Conservation (phyloP, 2,888 invertebrate genomes). For the Drosophila neotestacea region DNA sequence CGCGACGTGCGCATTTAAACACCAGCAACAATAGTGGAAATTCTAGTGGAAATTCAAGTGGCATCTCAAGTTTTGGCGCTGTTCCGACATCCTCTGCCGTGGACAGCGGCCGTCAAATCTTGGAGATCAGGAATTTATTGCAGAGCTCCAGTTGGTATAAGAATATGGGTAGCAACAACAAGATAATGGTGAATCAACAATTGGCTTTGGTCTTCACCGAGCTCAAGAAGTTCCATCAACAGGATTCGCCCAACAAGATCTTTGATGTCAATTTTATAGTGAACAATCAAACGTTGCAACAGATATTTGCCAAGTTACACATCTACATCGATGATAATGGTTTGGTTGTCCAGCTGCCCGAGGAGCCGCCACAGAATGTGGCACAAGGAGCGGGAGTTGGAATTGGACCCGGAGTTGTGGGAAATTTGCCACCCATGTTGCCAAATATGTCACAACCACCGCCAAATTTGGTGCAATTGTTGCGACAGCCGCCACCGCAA, state of each 20-base stretch:
- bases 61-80: too few species aligned
- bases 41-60: not conserved
- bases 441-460: conserved; percentile 82
- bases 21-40: not conserved
- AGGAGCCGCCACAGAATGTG: conserved; percentile 56
- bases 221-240: conserved; percentile 88
- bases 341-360: conserved; percentile 85
- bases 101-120: conserved; percentile 83
- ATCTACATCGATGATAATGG: conserved; percentile 87
- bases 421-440: conserved; percentile 56
- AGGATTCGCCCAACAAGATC: conserved; percentile 86
- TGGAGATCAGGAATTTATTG: conserved; percentile 88
- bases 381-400: not conserved
- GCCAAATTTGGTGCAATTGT: conserved; percentile 66
- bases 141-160: conserved; percentile 90
- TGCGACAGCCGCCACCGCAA: conserved; percentile 82
- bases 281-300: conserved; percentile 86
- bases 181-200: conserved; percentile 90
- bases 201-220: conserved; percentile 88
- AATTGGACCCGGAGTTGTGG: not conserved
- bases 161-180: conserved; percentile 90
- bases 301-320: conserved; percentile 88
- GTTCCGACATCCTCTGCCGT: not conserved
- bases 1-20: conserved; percentile 56
- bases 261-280: conserved; percentile 87